Evolutionary conservation across 2,888 invertebrate genomes (phyloP).

Genomic region (Orgyia antiqua): DNA sequence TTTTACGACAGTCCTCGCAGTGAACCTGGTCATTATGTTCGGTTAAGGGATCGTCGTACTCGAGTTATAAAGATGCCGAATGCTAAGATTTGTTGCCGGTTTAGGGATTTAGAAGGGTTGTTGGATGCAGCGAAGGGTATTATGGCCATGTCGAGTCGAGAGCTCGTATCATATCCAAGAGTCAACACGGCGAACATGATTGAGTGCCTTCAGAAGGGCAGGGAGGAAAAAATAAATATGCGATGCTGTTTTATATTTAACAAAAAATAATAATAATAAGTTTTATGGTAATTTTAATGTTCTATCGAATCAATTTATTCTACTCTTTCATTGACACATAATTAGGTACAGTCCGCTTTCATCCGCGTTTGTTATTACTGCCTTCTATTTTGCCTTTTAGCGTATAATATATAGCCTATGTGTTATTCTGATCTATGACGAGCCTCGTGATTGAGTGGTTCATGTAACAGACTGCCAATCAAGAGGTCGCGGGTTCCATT

Average conservation of each 20-base stretch:
- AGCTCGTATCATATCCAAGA: conserved; percentile 69
- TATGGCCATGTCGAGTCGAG: conserved; percentile 72
- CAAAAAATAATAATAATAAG: no score
- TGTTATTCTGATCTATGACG: no score
- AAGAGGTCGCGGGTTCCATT: no score
- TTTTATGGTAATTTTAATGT: no score
- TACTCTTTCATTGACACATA: no score
- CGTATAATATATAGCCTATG: no score
- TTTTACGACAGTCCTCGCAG: conserved; percentile 74
- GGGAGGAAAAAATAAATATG: conserved; percentile 47
- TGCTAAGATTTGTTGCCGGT: conserved; percentile 73
- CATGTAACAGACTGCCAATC: no score
- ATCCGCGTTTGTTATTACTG: no score
- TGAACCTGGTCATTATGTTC: conserved; percentile 76
- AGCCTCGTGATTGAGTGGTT: no score
- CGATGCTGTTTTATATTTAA: conserved; percentile 37
- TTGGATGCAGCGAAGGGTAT: conserved; percentile 63
- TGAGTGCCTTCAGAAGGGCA: conserved; percentile 58
- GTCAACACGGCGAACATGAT: conserved; percentile 71
- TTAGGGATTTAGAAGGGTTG: conserved; percentile 75
- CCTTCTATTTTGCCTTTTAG: no score
- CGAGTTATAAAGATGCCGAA: conserved; percentile 75
- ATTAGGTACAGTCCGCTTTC: no score
- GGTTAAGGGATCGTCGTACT: conserved; percentile 73
- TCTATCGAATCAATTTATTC: no score